Evolutionary conservation across 2,888 invertebrate species (phyloP), one percentile per base, ranked within the genome.

Genomic region (Melanchra persicariae): DNA sequence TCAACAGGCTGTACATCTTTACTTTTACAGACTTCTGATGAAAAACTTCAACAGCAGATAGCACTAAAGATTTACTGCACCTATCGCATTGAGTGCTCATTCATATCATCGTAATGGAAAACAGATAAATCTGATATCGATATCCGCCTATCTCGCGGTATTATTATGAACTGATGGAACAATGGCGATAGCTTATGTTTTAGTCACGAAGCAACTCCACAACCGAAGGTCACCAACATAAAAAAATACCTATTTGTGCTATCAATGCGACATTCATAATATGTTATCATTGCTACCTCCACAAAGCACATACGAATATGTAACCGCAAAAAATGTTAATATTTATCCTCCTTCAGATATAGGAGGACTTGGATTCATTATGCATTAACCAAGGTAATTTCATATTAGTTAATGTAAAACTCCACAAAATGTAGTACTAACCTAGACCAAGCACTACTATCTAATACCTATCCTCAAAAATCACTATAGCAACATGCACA

Each of bases 131-230:
- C 70, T 70, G 76, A 60, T 67, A 79, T 71, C 71, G 69, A 26
- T 75, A 71, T 63, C 74, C 62, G 79, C 85, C 87, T 91, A 91
- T 92, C 90, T 87, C 70, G 43, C 37, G 68, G 85, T 87, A 90
- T 88, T 90, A 87, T 71, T 71, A 77, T 65, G 52, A 61, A 76
- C 79, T 75, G 80, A 77, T 79, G 79, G 67, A 82, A 83, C 81
- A 84, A 77, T 67, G 73, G 77, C 81, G 79, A 85, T 77, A 81
- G 79, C 76, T 87, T 81, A 85, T 87, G 81, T 82, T 86, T 87
- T 78, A 88, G 87, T 89, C 87, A 91, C 90, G 90, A 88, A 87
- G 74, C 78, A 62, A 71, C 80, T 55, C 24, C 40, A 34, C 22
- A 43, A 61, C 37, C 63, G 79, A 86, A 87, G 85, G 85, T 60